Evolutionary conservation across 2,113 vertebrate species (phyloP), one percentile per base, ranked within the genome.

Genomic region (Bubalus kerabau): DNA sequence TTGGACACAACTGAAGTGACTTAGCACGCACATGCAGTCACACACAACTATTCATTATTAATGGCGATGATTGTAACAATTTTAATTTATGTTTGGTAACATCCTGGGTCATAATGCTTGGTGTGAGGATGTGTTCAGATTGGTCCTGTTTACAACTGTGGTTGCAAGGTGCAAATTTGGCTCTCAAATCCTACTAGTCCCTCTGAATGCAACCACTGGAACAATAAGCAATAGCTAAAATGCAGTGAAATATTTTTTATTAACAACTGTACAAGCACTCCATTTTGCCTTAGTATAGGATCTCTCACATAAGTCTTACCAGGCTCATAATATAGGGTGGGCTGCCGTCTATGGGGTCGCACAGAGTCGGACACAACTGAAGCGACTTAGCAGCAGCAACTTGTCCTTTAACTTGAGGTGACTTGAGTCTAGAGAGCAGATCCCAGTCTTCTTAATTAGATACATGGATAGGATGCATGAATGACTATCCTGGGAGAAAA

Each of bases 221-320:
- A 94, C 13, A 87, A 32, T 43, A 46, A 64, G 14, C 2, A 71
- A 32, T 6, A 67, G 14, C 1, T 5, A 74, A 97, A 60, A 62
- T 6, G 2, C 48, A 85, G 48, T 17, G 14, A 48, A 50, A 32
- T 62, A 6, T 8, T 32, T 2, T 92, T 82, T 81, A n/a, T 56
- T 83, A 43, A 15, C 7, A 85, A 1, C 3, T 81, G 52, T 30
- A 43, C 15, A 92, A 88, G 23, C 21, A 62, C 1, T 32, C 7
- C 23, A n/a, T 3, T 59, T 6, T 12, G 13, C 0, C 1, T 1
- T 6, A 89, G 0, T 21, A 57, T 0, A 96, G 43, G 24, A 12
- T 9, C 59, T 80, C 48, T 94, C 36, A n/a, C 6, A 0, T 56
- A 82, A 46, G 16, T 52, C 48, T 81, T 56, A 6, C 4, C 21